These are phyloP conservation scores for Ophiodon elongatus DNA, from an alignment of 2,113 vertebrate genomes.

Conservation along the genomic window DNA sequence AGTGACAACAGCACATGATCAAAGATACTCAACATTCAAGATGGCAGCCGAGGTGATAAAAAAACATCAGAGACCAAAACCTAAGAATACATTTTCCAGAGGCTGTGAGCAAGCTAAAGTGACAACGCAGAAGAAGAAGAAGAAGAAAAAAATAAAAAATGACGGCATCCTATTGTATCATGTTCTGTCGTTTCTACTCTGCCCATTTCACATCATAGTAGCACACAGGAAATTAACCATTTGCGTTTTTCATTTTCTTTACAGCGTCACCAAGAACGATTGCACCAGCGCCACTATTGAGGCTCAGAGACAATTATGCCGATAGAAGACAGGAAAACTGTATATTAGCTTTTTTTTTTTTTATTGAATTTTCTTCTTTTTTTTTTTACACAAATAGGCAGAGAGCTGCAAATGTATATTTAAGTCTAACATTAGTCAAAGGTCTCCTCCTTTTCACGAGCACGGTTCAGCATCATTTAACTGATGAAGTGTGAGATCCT, in stretches of 20 bases:
- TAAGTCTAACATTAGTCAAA: conserved; percentile 58
- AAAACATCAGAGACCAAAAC: conserved; percentile 64
- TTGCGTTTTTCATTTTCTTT: conserved; percentile 30
- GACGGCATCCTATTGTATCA: conserved; percentile 62
- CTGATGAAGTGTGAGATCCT: conserved; percentile 63
- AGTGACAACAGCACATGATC: conserved; percentile 72
- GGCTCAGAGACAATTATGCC: conserved; percentile 73
- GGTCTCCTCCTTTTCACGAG: conserved; percentile 54
- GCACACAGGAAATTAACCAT: conserved; percentile 77
- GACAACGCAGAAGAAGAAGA: conserved; percentile 54
- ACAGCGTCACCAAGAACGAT: conserved; percentile 74
- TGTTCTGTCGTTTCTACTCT: conserved; percentile 67
- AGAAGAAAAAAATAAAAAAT: conserved; percentile 17
- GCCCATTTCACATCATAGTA: conserved; percentile 64
- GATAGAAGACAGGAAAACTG: conserved; percentile 68
- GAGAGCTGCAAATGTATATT: conserved; percentile 54
- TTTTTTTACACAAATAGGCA: conserved; percentile 49
- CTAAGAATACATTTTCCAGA: conserved; percentile 66
- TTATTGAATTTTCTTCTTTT: background rate
- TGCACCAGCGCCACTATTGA: conserved; percentile 67
- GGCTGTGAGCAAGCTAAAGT: conserved; percentile 67
- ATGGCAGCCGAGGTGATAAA: conserved; percentile 69
- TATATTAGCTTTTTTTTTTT: conserved; percentile 51
- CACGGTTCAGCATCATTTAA: conserved; percentile 67
- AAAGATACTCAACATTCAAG: conserved; percentile 76